Conservation (phyloP, 2,888 invertebrate genomes). For the Lepidonotus clava region DNA sequence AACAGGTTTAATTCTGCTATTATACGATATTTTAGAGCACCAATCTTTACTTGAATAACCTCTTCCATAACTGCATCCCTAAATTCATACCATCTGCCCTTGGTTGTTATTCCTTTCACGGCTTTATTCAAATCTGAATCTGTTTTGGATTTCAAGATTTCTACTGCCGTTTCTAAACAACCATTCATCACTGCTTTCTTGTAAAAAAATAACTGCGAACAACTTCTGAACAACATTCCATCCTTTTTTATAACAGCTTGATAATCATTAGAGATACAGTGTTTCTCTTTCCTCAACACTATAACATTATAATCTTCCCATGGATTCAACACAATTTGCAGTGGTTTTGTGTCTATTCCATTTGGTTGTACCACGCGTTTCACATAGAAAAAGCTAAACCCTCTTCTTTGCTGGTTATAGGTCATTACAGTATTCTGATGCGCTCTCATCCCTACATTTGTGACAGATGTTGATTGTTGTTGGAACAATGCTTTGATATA, state of each 20-base stretch:
- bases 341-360: neutral
- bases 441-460: neutral
- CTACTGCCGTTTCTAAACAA: neutral
- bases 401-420: neutral
- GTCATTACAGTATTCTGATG: neutral
- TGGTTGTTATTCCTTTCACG: neutral
- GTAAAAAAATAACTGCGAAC: neutral
- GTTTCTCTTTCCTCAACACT: neutral
- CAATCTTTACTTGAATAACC: neutral
- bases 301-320: neutral
- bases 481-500: neutral
- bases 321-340: neutral
- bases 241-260: neutral
- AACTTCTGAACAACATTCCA: neutral
- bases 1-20: neutral
- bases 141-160: neutral
- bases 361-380: neutral
- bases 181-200: neutral
- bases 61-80: neutral
- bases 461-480: neutral
- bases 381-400: neutral
- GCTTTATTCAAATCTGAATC: neutral
- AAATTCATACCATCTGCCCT: neutral
- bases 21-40: neutral
- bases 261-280: neutral